Base-by-base conservation (phyloP, 1,140 invertebrate genomes). In the Neodiprion fabricii region DNA sequence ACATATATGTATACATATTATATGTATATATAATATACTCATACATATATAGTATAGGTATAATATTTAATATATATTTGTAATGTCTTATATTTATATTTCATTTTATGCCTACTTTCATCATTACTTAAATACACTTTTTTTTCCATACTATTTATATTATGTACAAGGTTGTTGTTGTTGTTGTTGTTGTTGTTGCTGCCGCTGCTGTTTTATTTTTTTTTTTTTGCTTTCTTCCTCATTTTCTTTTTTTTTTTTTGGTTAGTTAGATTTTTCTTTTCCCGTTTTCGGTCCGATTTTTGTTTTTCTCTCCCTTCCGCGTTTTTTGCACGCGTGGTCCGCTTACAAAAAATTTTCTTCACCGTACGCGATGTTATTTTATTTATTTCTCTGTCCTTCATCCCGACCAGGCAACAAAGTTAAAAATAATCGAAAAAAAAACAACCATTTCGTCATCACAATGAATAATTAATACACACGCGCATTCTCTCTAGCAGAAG, bases 21-120 rank as follows among this genome's bases (percentile, higher is more conserved):
- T 75, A 67, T 78, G 67, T 78, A 69, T 74, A 67, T 76, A 77
- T 80, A 75, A 78, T 76, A 81, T 83, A 79, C 80, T 79, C 77
- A 79, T 79, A 82, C 79, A 74, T 77, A 76, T 81, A 74, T 75
- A 80, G 76, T 77, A 78, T 80, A 81, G 81, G 82, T 83, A 81
- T 83, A 83, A 81, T 77, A 82, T 85, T 84, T 85, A 85, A 84
- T 84, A 40, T 5, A 40, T 40, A 40, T 40, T 40, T 40, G 28
- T 40, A 84, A 84, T 85, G 85, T 86, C 81, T 86, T 85, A 83
- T 85, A 85, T 87, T 82, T 83, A 85, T 86, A 85, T 86, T 84
- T 86, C 83, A 85, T 81, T 85, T 87, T 87, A 87, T 85, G 85
- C 82, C 84, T 86, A 84, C 85, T 87, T 85, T 83, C 85, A 81